Evolutionary conservation across 2,888 invertebrate genomes (phyloP), one percentile per base, ranked within the genome.

Genomic region (Coecobrya sp.): DNA sequence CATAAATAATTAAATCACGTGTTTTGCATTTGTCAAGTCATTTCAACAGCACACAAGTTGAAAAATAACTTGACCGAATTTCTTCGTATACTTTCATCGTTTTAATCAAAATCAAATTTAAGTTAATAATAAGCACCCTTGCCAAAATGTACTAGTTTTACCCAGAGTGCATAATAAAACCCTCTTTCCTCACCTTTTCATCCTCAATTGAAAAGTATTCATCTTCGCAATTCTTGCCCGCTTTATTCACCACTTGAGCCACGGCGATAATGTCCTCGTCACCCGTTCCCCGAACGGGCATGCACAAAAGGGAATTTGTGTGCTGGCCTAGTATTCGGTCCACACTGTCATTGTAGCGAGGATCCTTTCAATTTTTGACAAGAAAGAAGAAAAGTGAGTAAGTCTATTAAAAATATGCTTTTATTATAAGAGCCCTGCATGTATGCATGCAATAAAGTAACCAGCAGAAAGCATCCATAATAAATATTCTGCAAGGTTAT

Each of bases 301-400:
- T 96, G 94, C 96, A 96, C 22, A 96, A 95, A 68, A 96, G 95
- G n/a, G 96, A 95, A 92, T 96, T 95, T 8, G 96, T 96, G 94
- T 95, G 95, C 95, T 96, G 96, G 25, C 96, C 96, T 62, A 96
- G 95, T 82, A 96, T 96, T 84, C 95, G 95, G 94, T 96, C 96
- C 49, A 96, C 96, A 89, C 96, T 96, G 93, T 96, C 96, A 94
- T 96, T 96, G 94, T 96, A 96, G 30, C 96, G 95, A 1, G 96
- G 95, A 94, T 96, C 96, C 96, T 96, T 65, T 30, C 3, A 30
- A 16, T 59, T 59, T 65, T 27, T 27, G 11, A 25, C 2, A 65
- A 65, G 19, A 59, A 59, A 4, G n/a, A 59, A 59, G 22, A 19
- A n/a, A 52, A 16, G 52, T 52, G n/a, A 16, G 52, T 52, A 52